Conservation (phyloP, 1,140 invertebrate genomes). For the Drosophila erecta region DNA sequence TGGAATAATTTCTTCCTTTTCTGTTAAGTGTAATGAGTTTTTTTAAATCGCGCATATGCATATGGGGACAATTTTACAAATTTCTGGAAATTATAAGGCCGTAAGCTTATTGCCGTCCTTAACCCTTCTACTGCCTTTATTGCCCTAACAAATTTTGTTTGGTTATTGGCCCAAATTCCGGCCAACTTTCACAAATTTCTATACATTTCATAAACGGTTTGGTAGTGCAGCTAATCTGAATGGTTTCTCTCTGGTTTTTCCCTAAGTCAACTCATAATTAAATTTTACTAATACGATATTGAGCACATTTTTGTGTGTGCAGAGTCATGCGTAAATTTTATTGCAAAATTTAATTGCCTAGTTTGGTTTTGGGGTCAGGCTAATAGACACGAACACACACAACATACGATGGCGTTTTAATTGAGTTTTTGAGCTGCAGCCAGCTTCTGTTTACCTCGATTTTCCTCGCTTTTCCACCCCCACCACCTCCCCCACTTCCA, state of each 20-base stretch:
- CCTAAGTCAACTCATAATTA: slow-evolving; percentile 47
- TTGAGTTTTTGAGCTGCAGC: slow-evolving; percentile 60
- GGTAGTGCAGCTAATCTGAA: background rate
- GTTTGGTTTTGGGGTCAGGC: slow-evolving; percentile 8
- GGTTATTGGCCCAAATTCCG: slow-evolving; percentile 15
- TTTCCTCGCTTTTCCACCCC: background rate
- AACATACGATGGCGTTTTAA: slow-evolving; percentile 59
- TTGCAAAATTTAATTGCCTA: slow-evolving; percentile 67
- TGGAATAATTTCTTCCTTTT: no score
- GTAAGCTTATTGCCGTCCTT: slow-evolving; percentile 20
- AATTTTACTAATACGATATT: slow-evolving; percentile 59
- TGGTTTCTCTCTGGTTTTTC: background rate
- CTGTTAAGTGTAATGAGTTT: no score
- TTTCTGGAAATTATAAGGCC: slow-evolving; percentile 19
- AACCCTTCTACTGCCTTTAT: background rate
- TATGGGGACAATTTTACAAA: slow-evolving; percentile 1
- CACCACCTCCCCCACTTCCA: no score
- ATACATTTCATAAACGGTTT: slow-evolving; percentile 7
- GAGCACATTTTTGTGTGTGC: slow-evolving; percentile 37
- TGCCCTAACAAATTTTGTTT: slow-evolving; percentile 12
- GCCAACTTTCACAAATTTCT: slow-evolving; percentile 3
- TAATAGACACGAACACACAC: slow-evolving; percentile 26
- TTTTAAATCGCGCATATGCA: no score
- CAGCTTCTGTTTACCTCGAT: slow-evolving; percentile 13
- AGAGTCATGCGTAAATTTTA: slow-evolving; percentile 51